These are phyloP conservation scores for Neodon shergylaensis DNA, from an alignment of 2,113 vertebrate species.

Conservation along the genomic window DNA sequence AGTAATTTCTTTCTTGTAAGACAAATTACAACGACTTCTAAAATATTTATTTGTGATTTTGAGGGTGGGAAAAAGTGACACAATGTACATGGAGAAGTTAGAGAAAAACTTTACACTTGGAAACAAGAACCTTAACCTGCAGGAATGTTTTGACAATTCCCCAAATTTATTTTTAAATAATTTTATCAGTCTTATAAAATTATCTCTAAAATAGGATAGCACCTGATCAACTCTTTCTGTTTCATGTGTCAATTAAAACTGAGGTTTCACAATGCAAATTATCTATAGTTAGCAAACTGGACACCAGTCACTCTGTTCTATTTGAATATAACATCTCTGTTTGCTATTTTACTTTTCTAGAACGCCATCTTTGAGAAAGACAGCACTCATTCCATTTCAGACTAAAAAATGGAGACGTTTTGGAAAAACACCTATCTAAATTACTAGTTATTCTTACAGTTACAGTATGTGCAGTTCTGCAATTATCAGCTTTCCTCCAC, in stretches of 20 bases:
- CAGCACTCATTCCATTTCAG: background rate
- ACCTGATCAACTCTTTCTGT: background rate
- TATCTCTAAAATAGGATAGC: conserved; percentile 1
- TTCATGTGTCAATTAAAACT: background rate
- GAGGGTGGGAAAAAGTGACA: background rate
- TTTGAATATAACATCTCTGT: background rate
- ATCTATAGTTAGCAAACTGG: background rate
- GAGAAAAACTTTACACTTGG: background rate
- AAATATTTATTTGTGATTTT: background rate
- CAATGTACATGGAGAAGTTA: background rate
- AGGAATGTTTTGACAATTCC: background rate
- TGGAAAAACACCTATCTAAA: background rate
- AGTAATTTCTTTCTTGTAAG: background rate
- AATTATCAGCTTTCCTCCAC: background rate
- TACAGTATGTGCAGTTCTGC: background rate
- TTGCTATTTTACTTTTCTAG: background rate
- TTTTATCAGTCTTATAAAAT: background rate
- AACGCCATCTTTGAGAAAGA: background rate
- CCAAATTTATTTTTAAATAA: background rate
- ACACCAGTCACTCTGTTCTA: background rate
- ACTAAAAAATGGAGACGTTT: background rate
- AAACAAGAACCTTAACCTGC: background rate
- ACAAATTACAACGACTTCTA: background rate
- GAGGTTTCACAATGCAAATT: background rate
- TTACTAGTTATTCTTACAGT: background rate